Conservation (phyloP, 2,888 invertebrate species). For the Tolmerus cingulatus region DNA sequence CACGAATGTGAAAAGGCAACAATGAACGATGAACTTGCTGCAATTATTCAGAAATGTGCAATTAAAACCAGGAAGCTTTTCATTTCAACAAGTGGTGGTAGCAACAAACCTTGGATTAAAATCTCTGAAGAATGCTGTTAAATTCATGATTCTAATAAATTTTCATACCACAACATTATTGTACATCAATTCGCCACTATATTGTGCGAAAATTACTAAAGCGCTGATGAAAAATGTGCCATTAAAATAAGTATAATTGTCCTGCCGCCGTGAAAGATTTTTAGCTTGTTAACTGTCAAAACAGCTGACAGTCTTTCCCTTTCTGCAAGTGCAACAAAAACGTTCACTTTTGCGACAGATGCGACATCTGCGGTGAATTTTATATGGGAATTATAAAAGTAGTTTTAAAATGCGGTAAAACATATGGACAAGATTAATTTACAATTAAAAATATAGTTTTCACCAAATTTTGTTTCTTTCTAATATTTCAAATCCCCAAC, state of each 20-base stretch:
- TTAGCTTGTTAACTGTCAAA: neutral
- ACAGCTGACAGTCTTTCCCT: neutral
- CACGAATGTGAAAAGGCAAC: conserved; percentile 90
- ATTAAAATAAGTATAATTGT: neutral
- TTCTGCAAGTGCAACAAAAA: neutral
- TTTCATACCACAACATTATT: conserved; percentile 1
- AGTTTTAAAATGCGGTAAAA: no score
- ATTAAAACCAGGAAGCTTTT: neutral
- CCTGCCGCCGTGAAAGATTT: neutral
- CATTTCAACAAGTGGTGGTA: conserved; percentile 42
- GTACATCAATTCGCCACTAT: neutral
- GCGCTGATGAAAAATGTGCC: neutral
- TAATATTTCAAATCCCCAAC: no score
- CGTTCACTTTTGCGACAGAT: neutral
- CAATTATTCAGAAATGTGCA: conserved; percentile 49
- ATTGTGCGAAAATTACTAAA: neutral
- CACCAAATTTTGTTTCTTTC: neutral
- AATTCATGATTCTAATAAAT: conserved; percentile 71
- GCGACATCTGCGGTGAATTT: neutral
- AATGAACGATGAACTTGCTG: conserved; percentile 97
- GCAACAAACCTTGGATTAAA: conserved; percentile 84
- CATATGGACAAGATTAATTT: no score
- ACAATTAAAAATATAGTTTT: neutral
- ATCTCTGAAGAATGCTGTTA: conserved; percentile 88
- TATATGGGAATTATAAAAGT: neutral